Evolutionary conservation across 2,113 vertebrate species (phyloP).

Genomic region (Zapornia atra): DNA sequence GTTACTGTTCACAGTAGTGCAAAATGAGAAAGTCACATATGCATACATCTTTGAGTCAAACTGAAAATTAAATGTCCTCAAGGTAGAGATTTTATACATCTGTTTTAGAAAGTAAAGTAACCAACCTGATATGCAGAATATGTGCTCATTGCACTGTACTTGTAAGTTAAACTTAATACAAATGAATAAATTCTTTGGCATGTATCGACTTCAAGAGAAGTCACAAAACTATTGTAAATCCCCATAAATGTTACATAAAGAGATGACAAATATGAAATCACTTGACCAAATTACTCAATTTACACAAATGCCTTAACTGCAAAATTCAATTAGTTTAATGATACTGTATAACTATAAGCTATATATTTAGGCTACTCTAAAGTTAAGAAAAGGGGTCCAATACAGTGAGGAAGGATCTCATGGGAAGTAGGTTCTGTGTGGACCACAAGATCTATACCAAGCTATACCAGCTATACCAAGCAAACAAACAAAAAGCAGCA

Average conservation of each 20-base stretch:
- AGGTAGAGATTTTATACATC: background rate
- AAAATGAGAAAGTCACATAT: background rate
- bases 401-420: background rate
- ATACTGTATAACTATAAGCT: background rate
- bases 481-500: background rate
- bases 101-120: background rate
- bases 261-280: background rate
- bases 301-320: background rate
- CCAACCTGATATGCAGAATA: background rate
- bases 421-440: background rate
- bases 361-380: background rate
- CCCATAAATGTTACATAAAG: background rate
- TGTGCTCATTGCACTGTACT: background rate
- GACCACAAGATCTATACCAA: no score
- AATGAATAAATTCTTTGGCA: background rate
- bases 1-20: background rate
- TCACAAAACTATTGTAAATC: background rate
- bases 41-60: background rate
- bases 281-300: background rate
- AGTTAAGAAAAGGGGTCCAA: background rate
- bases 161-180: background rate
- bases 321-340: background rate
- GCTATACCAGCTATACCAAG: background rate
- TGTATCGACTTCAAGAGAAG: background rate
- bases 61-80: background rate